These are phyloP conservation scores for Timema podura DNA, from an alignment of 2,888 invertebrate species.

Conservation along the genomic window DNA sequence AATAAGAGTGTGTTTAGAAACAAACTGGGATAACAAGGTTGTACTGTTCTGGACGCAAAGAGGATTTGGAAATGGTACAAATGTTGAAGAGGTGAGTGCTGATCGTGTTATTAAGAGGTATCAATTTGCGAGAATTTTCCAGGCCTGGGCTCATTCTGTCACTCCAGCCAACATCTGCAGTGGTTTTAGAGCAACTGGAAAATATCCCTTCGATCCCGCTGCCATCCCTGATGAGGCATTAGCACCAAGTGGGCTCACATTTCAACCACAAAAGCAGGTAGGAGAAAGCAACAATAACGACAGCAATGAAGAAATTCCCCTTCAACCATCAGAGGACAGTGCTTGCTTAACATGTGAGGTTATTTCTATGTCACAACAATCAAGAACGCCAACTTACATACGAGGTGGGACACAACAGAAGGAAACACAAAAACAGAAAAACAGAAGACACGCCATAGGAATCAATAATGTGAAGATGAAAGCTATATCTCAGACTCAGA, in stretches of 20 bases:
- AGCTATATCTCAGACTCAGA: too few relatives aligned
- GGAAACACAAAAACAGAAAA: too few relatives aligned
- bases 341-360: too few relatives aligned
- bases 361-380: too few relatives aligned
- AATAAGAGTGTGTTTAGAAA: constrained; percentile 8
- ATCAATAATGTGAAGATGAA: too few relatives aligned
- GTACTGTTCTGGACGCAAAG: constrained; percentile 7
- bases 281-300: not conserved
- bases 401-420: too few relatives aligned
- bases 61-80: constrained; percentile 5
- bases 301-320: not conserved
- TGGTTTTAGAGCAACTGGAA: constrained; percentile 9
- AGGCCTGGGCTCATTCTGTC: too few relatives aligned
- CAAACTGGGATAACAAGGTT: constrained; percentile 6
- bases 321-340: not conserved
- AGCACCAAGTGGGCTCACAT: not conserved
- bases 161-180: not conserved
- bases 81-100: not conserved
- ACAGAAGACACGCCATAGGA: too few relatives aligned
- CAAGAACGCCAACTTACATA: too few relatives aligned
- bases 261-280: too few relatives aligned
- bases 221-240: constrained; percentile 12
- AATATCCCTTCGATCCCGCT: not conserved
- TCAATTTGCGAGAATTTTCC: not conserved
- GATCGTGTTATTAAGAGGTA: constrained; percentile 9